Conservation (phyloP, 2,888 invertebrate species). For the Myopa testacea region DNA sequence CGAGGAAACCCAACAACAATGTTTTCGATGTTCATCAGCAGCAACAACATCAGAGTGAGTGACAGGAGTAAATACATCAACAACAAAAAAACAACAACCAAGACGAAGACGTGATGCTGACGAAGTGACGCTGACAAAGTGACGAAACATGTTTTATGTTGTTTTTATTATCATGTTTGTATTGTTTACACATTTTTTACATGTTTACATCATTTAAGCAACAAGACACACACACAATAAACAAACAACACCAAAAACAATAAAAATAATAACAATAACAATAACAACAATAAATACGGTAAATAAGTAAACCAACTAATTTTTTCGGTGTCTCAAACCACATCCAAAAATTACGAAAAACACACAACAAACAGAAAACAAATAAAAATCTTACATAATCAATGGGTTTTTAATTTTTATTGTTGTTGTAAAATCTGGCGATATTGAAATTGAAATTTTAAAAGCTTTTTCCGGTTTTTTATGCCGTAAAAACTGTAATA, state of each 20-base stretch:
- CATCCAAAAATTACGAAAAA: too few relatives aligned
- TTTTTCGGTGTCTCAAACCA: too few relatives aligned
- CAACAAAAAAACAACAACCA: neutral
- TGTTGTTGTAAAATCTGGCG: neutral
- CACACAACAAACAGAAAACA: too few relatives aligned
- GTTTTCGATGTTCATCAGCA: too few relatives aligned
- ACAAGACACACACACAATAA: too few relatives aligned
- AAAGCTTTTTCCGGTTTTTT: constrained; percentile 1
- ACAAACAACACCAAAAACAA: neutral
- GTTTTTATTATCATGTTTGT: too few relatives aligned
- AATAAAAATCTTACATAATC: neutral
- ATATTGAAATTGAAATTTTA: neutral
- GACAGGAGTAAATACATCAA: neutral
- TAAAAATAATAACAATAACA: neutral
- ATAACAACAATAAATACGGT: neutral
- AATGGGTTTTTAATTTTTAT: neutral
- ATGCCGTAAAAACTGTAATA: neutral
- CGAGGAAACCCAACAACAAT: too few relatives aligned
- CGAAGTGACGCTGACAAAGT: too few relatives aligned
- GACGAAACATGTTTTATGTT: too few relatives aligned
- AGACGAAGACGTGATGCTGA: neutral
- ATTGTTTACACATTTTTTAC: too few relatives aligned
- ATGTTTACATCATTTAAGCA: too few relatives aligned
- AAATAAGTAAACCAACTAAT: neutral
- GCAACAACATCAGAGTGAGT: too few relatives aligned